Evolutionary conservation across 2,888 invertebrate genomes (phyloP), one percentile per base, ranked within the genome.

Genomic region (Acleris laterana): DNA sequence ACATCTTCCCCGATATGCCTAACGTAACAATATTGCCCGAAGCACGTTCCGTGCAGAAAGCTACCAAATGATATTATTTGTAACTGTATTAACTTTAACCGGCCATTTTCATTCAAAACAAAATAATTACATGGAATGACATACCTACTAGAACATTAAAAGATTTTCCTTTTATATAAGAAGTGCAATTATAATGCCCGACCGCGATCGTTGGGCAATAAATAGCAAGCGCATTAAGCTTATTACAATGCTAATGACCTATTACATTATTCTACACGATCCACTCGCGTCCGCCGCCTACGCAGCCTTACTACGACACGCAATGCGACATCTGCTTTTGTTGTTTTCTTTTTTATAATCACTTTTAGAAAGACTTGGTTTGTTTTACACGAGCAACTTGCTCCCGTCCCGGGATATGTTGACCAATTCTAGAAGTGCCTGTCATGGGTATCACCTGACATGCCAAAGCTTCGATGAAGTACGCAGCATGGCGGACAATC

Each of bases 231-330:
- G 73, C 73, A 80, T 77, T 70, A 77, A 72, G 73, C 75, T 76
- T 74, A 69, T 75, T 74, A 75, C 70, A 74, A 78, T 80, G 78
- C 75, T 81, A 80, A 83, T 71, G 74, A 77, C 74, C 75, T 70
- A 62, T 63, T 57, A 68, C 62, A 58, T 64, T 55, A 64, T 38
- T 42, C 52, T 46, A 63, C 57, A 61, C 52, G 38, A 42, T 49
- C 48, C 17, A 1, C 3, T 7, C 20, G 53, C 65, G 69, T 59
- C 62, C 68, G 53, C 57, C 66, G 69, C 77, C 76, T 76, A 77
- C 77, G 72, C 73, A 60, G 72, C 50, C 56, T 61, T 25, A 61
- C 32, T 52, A 65, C 58, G 48, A 44, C 60, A 52, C 48, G 49
- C 49, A 51, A 58, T 53, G 46, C 13, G 38, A 38, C 62, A 53